Percentiles rank a stretch among this genome's conserved stretches.
Conservation (phyloP, 2,888 invertebrate genomes). For the Aplocera efformata region DNA sequence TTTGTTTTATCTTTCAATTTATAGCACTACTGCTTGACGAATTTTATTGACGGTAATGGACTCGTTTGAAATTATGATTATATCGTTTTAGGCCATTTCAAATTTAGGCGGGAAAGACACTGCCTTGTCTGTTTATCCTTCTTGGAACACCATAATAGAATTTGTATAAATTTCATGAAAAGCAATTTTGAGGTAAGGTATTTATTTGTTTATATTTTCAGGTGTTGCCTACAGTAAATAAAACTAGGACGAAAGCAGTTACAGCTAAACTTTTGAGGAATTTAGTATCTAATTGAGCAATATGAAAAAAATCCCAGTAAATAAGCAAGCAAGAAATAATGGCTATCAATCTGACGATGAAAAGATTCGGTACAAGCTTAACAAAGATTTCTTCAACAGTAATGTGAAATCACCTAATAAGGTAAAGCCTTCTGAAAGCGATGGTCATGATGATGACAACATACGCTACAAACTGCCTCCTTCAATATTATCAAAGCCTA, state of each 20-base stretch:
- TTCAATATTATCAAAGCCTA: slow-evolving; percentile 40
- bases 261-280: no score
- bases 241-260: background rate
- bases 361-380: slow-evolving; percentile 63
- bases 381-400: slow-evolving; percentile 52
- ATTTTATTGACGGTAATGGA: no score
- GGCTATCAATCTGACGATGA: slow-evolving; percentile 69
- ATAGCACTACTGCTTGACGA: no score
- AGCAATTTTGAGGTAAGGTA: no score
- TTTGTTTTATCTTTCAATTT: no score
- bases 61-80: no score
- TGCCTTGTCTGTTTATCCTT: no score
- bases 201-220: no score
- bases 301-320: slow-evolving; percentile 48
- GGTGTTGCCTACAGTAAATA: background rate
- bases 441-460: slow-evolving; percentile 51
- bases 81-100: background rate
- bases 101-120: slow-evolving; percentile 55
- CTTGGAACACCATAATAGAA: no score
- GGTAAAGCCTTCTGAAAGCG: slow-evolving; percentile 34
- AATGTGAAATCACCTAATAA: slow-evolving; percentile 38
- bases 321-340: slow-evolving; percentile 49
- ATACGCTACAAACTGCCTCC: slow-evolving; percentile 64
- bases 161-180: no score
- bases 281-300: background rate